Evolutionary conservation across 2,888 invertebrate species (phyloP), one percentile per base, ranked within the genome.

Genomic region (Amphimallon solstitiale): DNA sequence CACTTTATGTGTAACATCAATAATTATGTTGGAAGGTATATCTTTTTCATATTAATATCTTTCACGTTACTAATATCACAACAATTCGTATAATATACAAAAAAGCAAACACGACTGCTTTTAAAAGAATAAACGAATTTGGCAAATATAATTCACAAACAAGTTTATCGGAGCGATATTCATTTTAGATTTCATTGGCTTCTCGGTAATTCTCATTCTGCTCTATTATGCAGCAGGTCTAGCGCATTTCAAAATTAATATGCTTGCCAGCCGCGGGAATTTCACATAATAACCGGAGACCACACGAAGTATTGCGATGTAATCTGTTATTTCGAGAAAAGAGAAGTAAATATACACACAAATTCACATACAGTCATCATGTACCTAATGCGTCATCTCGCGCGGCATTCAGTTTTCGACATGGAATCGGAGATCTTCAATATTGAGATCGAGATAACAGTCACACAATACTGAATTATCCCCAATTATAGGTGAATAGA

Each of bases 401-500:
- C 29, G 45, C 6, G n/a, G 54, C 48, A 37, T 45, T 56, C 37
- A 54, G 54, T 54, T 64, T 64, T 64, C 56, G 64, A 48, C 64
- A 54, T 46, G 35, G 12, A 46, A 45, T 56, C 46, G 29, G 29
- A 45, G 64, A 64, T 64, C 54, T 64, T 43, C 64, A 35, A 64
- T 66, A 66, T 65, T 65, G 59, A 61, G 67, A 70, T 65, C 56
- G 46, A 66, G 70, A 65, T 65, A 68, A 65, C 65, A 48, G 62
- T 40, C 67, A 64, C 70, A 77, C 75, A 77, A 77, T 76, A 72
- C 70, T 71, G 73, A 78, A 77, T 78, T 77, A 78, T 77, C 77
- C 77, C 74, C 77, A 78, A 78, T 78, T 78, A 77, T 77, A 76
- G 74, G 70, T 74, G 76, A 76, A 76, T 76, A 73, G 73, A 77